A percentile compares a stretch with the other conserved stretches of the same genome.
These are phyloP conservation scores for Lingula anatina DNA, from an alignment of 2,888 invertebrate species.

Conservation along the genomic window DNA sequence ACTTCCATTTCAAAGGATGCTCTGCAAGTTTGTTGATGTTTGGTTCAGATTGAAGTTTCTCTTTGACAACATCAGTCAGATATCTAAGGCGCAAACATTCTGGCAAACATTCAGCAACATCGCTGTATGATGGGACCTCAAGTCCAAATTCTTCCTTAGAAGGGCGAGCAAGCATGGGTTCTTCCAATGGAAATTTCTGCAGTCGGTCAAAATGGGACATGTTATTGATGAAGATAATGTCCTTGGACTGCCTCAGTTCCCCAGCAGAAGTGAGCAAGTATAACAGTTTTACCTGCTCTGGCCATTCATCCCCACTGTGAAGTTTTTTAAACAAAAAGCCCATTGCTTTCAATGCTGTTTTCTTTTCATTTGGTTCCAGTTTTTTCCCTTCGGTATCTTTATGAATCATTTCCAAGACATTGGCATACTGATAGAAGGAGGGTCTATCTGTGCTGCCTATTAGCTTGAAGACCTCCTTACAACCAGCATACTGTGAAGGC, in stretches of 20 bases:
- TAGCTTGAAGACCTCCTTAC: slow-evolving; percentile 14
- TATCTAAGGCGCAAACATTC: no score
- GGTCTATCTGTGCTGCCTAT: slow-evolving; percentile 18
- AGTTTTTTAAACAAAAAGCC: slow-evolving; percentile 2
- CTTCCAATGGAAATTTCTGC: no score
- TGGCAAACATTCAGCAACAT: no score
- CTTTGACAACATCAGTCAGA: no score
- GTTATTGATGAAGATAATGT: slow-evolving; percentile 11
- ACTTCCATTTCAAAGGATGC: no score
- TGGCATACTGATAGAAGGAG: slow-evolving; percentile 16
- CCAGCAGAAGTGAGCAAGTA: slow-evolving; percentile 5
- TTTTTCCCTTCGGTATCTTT: slow-evolving; percentile 3
- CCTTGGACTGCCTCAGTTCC: slow-evolving; percentile 6
- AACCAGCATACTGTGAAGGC: slow-evolving; percentile 17
- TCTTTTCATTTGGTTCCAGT: slow-evolving; percentile 18
- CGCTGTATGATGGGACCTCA: no score
- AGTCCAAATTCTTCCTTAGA: no score
- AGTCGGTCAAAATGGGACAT: no score
- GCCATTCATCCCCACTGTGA: no score
- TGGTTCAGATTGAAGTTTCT: no score
- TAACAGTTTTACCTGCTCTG: neutral
- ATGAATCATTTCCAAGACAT: slow-evolving; percentile 15
- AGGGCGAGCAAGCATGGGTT: no score
- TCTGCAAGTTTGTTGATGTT: no score
- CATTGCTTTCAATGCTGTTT: slow-evolving; percentile 12